Base-by-base conservation (phyloP, 2,113 vertebrate species). In the Nyctereutes procyonoides region DNA sequence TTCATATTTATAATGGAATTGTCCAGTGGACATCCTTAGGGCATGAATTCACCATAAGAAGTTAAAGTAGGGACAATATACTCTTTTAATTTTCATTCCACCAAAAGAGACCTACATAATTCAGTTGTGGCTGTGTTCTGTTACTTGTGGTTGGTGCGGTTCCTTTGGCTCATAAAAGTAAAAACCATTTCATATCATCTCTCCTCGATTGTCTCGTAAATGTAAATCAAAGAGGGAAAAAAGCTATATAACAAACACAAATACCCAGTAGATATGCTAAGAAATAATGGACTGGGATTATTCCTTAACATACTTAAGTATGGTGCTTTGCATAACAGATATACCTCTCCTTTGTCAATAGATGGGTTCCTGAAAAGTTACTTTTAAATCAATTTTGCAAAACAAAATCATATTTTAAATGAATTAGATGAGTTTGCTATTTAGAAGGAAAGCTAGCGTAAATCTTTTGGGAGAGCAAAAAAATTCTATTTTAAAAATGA, bases 371-470 rank as follows among this genome's bases (percentile, higher is more conserved):
- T 96, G 88, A 96, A 97, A 94, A 98, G 93, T 97, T 98, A 91
- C 90, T 98, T 96, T 67, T 90, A 96, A 98, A 90, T 96, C 96
- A 92, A 38, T 94, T 96, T 92, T 88, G 88, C 28, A 90, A 97
- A 97, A 94, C 20, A 8, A 97, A 97, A 98, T 97, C 76, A 38
- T 87, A 98, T 97, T 97, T 95, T 97, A 96, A 97, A 84, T 95
- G 90, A 84, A 96, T 97, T 98, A 96, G 90, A 94, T 73, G 82
- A 86, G 38, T 85, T 94, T 88, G 38, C 43, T 90, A 74, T 87
- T 94, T 97, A 93, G 90, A 96, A 96, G 24, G 48, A 95, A 96
- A 91, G 95, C 38, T 93, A 85, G 80, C 14, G 20, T 82, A 85
- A 95, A 77, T 94, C 30, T 88, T 97, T 97, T 94, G 58, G 85